These are phyloP conservation scores for roundworm (Caenorhabditis elegans) DNA, from an alignment of 1,140 invertebrate genomes.

Conservation along the genomic window DNA sequence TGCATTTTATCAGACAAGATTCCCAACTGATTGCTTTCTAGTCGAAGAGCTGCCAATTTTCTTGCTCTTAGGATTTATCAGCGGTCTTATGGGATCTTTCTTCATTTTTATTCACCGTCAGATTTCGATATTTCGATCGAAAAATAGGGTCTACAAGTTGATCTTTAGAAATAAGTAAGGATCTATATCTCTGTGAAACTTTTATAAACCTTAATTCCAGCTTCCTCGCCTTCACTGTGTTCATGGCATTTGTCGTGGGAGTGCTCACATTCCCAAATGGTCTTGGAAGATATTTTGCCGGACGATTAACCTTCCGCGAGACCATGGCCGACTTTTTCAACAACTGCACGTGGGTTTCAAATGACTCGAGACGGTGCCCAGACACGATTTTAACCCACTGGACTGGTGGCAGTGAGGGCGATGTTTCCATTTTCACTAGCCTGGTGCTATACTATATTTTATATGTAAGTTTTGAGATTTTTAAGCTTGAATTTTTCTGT, in stretches of 20 bases:
- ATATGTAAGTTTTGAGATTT: constrained; percentile 29
- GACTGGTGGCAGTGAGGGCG: constrained; percentile 73
- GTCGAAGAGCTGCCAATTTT: constrained; percentile 91
- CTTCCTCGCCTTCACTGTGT: constrained; percentile 43
- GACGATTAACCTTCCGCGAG: constrained; percentile 66
- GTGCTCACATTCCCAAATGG: constrained; percentile 44
- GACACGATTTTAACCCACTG: constrained; percentile 78
- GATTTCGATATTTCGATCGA: constrained; percentile 38
- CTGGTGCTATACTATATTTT: constrained; percentile 77
- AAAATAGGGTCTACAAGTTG: constrained; percentile 46
- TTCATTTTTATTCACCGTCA: constrained; percentile 87
- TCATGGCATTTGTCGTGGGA: constrained; percentile 47
- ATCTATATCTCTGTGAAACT: background rate
- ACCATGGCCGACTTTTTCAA: constrained; percentile 83
- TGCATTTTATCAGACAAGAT: constrained; percentile 89
- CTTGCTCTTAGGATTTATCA: constrained; percentile 83
- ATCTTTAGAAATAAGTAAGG: constrained; percentile 48
- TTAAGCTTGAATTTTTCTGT: background rate
- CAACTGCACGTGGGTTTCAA: constrained; percentile 86
- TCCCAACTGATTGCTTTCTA: constrained; percentile 94
- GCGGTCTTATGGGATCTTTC: constrained; percentile 82
- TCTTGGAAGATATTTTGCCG: constrained; percentile 45
- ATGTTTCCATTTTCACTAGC: constrained; percentile 83
- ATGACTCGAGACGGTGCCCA: constrained; percentile 71
- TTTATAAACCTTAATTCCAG: constrained; percentile 27